Percentiles rank a stretch among this genome's conserved stretches.
Conservation (phyloP, 2,797 vertebrate species). For the Simalia tracyae region DNA sequence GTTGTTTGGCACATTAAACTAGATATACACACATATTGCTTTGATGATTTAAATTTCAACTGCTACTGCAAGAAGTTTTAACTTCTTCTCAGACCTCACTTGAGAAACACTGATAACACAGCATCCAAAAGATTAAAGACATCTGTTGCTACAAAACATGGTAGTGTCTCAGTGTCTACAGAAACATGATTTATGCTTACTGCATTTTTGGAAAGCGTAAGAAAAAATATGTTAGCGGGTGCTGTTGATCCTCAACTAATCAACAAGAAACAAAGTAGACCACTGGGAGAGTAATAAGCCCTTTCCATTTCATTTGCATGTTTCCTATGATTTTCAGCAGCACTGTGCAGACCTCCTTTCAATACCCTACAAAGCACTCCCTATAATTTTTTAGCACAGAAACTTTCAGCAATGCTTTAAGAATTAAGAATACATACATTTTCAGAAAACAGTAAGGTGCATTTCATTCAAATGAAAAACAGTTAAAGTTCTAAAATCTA, state of each 20-base stretch:
- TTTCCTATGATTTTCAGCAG: neutral
- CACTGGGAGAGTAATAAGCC: neutral
- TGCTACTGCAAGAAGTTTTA: neutral
- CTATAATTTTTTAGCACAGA: neutral
- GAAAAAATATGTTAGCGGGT: neutral
- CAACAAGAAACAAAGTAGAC: neutral
- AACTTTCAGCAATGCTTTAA: neutral
- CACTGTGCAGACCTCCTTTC: too few relatives aligned
- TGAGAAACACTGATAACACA: neutral
- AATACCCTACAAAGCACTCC: neutral
- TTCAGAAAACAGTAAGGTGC: neutral
- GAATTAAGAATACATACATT: neutral
- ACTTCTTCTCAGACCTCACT: neutral
- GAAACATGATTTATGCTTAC: neutral
- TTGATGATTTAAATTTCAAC: neutral
- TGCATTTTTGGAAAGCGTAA: neutral
- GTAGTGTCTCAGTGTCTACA: neutral
- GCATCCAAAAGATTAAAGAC: neutral
- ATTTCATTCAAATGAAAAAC: neutral
- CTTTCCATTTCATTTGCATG: neutral
- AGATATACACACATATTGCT: neutral
- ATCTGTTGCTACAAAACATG: neutral
- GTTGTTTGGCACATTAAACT: neutral
- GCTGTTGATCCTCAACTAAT: neutral
- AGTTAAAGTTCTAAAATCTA: neutral